A percentile compares a stretch with the other conserved stretches of the same genome.
These are phyloP conservation scores for Coracias cyanogaster DNA, from an alignment of 2,797 vertebrate species.

Conservation along the genomic window DNA sequence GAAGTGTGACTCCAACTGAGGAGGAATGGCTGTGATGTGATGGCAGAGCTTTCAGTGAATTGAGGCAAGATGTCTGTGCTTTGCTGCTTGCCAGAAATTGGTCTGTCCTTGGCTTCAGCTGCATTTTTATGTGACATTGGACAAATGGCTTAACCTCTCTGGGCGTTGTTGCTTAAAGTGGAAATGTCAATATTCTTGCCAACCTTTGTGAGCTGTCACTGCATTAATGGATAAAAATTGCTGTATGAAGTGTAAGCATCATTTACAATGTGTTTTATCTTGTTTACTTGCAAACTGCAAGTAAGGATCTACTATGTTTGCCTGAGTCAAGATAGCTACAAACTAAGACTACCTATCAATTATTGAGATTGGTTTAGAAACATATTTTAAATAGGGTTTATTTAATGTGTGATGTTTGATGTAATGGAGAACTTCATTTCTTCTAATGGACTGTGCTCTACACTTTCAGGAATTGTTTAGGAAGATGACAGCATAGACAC, in stretches of 20 bases:
- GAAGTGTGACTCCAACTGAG: not conserved
- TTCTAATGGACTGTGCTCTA: not conserved
- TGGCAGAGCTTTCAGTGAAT: not conserved
- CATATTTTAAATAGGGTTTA: not conserved
- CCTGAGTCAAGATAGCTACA: not conserved
- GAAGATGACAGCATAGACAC: not conserved
- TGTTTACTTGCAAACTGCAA: conserved; percentile 32
- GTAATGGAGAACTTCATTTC: not conserved
- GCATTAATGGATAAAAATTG: conserved; percentile 44
- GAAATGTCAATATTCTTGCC: not conserved
- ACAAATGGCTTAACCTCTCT: conserved; percentile 33
- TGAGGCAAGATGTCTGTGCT: not conserved
- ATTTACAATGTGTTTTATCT: not conserved
- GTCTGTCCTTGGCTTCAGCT: conserved; percentile 15
- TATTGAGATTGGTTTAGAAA: not conserved
- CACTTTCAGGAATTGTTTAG: not conserved
- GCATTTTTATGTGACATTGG: conserved; percentile 7
- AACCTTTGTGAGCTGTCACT: not conserved
- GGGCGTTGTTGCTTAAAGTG: conserved; percentile 39
- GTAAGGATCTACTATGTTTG: not conserved
- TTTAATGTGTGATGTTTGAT: not conserved
- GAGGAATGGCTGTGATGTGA: not conserved
- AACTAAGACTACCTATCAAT: not conserved
- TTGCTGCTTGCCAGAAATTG: not conserved
- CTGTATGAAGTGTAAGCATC: not conserved